Evolutionary conservation across 2,113 vertebrate genomes (phyloP).

Genomic region (Balaeniceps rex): DNA sequence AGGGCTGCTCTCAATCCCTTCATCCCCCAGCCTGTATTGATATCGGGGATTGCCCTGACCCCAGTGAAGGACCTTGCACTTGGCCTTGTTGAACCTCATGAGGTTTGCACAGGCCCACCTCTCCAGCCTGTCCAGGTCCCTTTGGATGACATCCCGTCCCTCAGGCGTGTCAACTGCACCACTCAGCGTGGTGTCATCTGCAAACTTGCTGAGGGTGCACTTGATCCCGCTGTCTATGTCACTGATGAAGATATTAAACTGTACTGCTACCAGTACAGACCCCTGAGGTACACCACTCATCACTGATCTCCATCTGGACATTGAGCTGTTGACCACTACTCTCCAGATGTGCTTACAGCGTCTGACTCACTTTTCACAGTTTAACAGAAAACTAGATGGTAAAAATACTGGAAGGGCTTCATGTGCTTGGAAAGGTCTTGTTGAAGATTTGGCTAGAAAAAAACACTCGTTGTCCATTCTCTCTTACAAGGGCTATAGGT

Average conservation of each 20-base stretch:
- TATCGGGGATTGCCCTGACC: rapidly evolving
- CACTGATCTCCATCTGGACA: background rate
- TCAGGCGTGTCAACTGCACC: background rate
- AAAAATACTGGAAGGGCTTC: background rate
- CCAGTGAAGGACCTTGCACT: background rate
- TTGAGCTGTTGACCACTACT: background rate
- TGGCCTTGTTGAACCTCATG: background rate
- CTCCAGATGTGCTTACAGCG: background rate
- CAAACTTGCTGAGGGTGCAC: background rate
- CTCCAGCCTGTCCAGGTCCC: background rate
- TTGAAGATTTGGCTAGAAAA: background rate
- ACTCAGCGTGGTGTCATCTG: background rate
- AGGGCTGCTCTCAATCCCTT: background rate
- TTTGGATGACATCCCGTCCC: background rate
- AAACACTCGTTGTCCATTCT: background rate
- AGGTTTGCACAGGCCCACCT: background rate
- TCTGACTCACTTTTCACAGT: background rate
- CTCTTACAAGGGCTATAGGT: background rate
- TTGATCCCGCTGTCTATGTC: no score
- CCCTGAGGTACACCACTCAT: background rate
- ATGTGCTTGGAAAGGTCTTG: background rate
- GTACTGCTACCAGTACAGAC: rapidly evolving
- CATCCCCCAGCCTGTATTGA: background rate
- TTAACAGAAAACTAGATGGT: background rate
- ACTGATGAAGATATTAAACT: background rate